A percentile compares a stretch with the other conserved stretches of the same genome.
Evolutionary conservation across 2,888 invertebrate genomes (phyloP).

Genomic region (Macrophya alboannulata): DNA sequence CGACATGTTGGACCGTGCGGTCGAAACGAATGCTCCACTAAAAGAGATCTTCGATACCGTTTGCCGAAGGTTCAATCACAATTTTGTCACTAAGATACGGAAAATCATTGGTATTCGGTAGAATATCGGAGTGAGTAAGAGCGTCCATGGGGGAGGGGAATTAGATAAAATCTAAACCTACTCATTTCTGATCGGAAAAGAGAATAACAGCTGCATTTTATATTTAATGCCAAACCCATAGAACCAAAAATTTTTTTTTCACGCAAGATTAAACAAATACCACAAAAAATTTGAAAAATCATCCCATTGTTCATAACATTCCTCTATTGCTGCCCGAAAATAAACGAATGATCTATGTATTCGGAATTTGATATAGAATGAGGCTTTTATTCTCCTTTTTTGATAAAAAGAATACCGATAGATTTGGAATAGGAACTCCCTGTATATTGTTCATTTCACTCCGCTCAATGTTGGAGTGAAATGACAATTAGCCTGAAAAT

Average conservation of each 20-base stretch:
- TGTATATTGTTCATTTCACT: too few species aligned
- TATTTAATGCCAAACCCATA: not conserved
- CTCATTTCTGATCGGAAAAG: not conserved
- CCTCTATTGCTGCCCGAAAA: too few species aligned
- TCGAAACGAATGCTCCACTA: not conserved
- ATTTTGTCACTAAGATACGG: not conserved
- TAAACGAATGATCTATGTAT: too few species aligned
- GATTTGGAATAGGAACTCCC: too few species aligned
- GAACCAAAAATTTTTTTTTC: not conserved
- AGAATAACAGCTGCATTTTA: constrained; percentile 12
- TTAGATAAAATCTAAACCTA: not conserved
- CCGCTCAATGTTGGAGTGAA: too few species aligned
- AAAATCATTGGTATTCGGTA: not conserved
- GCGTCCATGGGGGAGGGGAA: not conserved
- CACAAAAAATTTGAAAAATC: not conserved
- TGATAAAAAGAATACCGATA: too few species aligned
- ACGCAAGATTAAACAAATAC: not conserved
- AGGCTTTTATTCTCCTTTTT: too few species aligned
- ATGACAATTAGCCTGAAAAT: too few species aligned
- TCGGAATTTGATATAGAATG: too few species aligned
- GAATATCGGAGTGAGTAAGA: not conserved
- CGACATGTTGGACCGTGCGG: constrained; percentile 29
- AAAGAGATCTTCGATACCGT: constrained; percentile 30
- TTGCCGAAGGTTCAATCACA: constrained; percentile 19
- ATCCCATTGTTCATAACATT: constrained; percentile 1